phyloP scores from a whole-genome alignment of 2,888 invertebrate genomes.

The Tricholauxania praeusta region DNA sequence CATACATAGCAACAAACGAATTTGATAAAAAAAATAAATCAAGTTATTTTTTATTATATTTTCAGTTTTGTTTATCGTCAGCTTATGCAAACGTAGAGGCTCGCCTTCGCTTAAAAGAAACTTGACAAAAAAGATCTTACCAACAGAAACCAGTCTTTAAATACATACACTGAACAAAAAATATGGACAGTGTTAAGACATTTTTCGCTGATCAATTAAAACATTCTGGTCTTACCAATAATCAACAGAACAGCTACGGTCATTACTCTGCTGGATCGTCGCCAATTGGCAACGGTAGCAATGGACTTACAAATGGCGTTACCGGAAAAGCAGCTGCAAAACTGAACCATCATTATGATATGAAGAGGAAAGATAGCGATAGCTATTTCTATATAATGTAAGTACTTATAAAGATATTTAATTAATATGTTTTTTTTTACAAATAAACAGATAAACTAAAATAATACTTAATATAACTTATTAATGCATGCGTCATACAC shows the following conservation, averaged over 20 bases:
- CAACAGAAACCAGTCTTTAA: no score
- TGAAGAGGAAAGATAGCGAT: slow-evolving; percentile 63
- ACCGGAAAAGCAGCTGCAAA: slow-evolving; percentile 49
- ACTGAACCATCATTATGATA: slow-evolving; percentile 49
- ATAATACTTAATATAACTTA: no score
- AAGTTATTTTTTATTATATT: slow-evolving; percentile 2
- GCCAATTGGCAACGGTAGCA: slow-evolving; percentile 21
- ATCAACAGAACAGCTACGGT: slow-evolving; percentile 49
- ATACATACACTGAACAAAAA: not conserved
- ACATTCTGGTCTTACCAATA: slow-evolving; percentile 49
- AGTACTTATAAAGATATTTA: slow-evolving; percentile 48
- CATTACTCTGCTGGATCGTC: slow-evolving; percentile 33
- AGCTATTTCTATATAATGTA: slow-evolving; percentile 66
- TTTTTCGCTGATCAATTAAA: slow-evolving; percentile 59
- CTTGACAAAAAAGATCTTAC: no score
- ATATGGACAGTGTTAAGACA: slow-evolving; percentile 26
- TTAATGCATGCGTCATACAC: no score
- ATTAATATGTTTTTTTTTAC: not conserved
- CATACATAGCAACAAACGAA: slow-evolving; percentile 14
- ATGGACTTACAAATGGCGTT: slow-evolving; percentile 44
- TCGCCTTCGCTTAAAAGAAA: slow-evolving; percentile 6
- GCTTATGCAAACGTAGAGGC: slow-evolving; percentile 3
- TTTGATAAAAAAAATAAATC: not conserved
- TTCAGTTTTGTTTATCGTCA: not conserved
- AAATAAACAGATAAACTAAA: no score